These are phyloP conservation scores for Ypsolopha scabrella DNA, from an alignment of 2,888 invertebrate genomes.

Conservation along the genomic window DNA sequence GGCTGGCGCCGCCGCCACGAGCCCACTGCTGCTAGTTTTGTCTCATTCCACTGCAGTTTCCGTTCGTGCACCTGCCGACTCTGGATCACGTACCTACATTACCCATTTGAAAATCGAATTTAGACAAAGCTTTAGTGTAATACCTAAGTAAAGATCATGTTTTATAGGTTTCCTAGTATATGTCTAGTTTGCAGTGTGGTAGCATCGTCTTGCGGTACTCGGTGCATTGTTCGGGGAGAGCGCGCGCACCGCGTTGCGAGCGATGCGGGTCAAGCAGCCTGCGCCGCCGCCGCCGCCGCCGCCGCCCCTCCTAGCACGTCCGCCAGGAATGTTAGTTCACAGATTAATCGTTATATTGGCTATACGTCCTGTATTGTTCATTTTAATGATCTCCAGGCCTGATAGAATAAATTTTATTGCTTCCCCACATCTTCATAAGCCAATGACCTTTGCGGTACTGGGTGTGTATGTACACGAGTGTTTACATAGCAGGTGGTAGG, in stretches of 20 bases:
- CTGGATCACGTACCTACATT: too few relatives aligned
- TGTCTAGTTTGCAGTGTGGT: too few relatives aligned
- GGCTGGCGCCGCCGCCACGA: too few relatives aligned
- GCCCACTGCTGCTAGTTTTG: too few relatives aligned
- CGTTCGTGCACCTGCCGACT: too few relatives aligned
- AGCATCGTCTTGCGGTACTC: too few relatives aligned
- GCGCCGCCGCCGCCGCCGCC: neutral
- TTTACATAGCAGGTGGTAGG: conserved; percentile 23
- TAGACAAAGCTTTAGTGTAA: too few relatives aligned
- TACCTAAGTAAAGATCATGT: too few relatives aligned
- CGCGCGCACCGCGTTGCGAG: neutral
- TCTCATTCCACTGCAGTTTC: too few relatives aligned
- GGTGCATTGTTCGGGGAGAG: neutral
- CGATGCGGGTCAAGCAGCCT: neutral
- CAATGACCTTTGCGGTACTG: conserved; percentile 59
- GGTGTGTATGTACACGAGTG: conserved; percentile 18
- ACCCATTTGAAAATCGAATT: too few relatives aligned
- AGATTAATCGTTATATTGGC: conserved; percentile 20
- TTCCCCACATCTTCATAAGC: conserved; percentile 46
- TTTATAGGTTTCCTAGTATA: too few relatives aligned
- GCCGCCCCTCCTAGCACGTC: conserved; percentile 3
- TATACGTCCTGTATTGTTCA: conserved; percentile 29
- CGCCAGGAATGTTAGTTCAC: conserved; percentile 14
- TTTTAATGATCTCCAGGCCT: conserved; percentile 30
- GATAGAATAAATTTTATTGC: conserved; percentile 44